A percentile compares a stretch with the other conserved stretches of the same genome.
These are phyloP conservation scores for Gallinago jamesoni DNA, from an alignment of 2,113 vertebrate genomes.

Conservation along the genomic window DNA sequence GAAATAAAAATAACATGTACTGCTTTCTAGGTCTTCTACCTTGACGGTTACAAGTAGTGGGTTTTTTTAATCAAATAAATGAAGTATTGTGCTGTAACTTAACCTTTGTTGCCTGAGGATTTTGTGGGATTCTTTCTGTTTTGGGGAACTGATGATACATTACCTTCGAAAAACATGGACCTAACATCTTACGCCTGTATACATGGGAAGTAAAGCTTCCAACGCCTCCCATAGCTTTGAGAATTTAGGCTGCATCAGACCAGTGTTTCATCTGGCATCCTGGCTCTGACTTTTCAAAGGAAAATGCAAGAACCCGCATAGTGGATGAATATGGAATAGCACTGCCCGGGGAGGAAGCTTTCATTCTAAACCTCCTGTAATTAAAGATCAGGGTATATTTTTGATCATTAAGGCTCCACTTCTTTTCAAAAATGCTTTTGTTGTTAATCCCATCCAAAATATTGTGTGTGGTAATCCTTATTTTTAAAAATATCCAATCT, in stretches of 20 bases:
- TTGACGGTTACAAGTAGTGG: background rate
- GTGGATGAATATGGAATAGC: constrained; percentile 46
- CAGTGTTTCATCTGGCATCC: background rate
- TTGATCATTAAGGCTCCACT: background rate
- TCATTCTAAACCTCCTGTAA: background rate
- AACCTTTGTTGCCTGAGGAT: background rate
- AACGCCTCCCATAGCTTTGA: background rate
- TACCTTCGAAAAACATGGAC: background rate
- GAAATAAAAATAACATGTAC: background rate
- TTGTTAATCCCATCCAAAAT: background rate
- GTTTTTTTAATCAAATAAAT: background rate
- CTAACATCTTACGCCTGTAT: background rate
- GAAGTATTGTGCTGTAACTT: background rate
- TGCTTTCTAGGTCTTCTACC: background rate
- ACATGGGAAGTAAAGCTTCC: background rate
- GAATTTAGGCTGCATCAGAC: background rate
- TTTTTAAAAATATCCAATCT: background rate
- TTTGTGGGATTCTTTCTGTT: background rate
- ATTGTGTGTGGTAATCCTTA: background rate
- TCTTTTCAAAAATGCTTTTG: background rate
- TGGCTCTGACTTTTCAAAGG: background rate
- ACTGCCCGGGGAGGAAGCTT: background rate
- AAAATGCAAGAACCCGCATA: constrained; percentile 61
- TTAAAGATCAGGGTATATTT: background rate
- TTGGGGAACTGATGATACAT: background rate